phyloP scores from a whole-genome alignment of 1,140 invertebrate species.

The Ladona fulva region DNA sequence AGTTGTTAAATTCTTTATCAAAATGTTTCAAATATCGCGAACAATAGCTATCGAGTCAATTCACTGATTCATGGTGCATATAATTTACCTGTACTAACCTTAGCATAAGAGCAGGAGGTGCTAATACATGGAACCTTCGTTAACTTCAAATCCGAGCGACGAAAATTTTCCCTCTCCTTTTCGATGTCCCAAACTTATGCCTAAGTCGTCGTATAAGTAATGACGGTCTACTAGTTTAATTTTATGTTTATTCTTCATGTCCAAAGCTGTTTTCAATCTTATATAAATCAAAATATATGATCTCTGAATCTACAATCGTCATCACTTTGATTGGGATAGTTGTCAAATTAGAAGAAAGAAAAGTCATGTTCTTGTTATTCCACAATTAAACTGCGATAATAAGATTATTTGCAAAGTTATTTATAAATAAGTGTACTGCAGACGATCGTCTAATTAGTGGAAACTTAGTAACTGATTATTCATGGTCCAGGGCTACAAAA shows the following conservation, averaged over 20 bases:
- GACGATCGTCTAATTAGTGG: not conserved
- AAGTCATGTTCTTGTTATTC: not conserved
- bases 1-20: not conserved
- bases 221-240: not conserved
- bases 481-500: not conserved
- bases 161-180: not conserved
- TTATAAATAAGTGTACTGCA: not conserved
- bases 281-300: not conserved
- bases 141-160: not conserved
- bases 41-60: too few relatives aligned
- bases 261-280: not conserved
- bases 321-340: not conserved
- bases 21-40: too few relatives aligned
- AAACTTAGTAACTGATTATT: not conserved
- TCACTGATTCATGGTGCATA: too few relatives aligned
- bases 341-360: not conserved
- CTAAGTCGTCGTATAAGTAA: not conserved
- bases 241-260: conserved; percentile 4
- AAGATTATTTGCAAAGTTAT: not conserved
- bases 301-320: not conserved
- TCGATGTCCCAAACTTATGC: not conserved
- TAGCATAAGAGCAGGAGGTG: not conserved
- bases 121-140: not conserved
- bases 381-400: not conserved
- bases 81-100: not conserved